Conservation (phyloP, 2,797 vertebrate species). For the Eleutherodactylus coqui region DNA sequence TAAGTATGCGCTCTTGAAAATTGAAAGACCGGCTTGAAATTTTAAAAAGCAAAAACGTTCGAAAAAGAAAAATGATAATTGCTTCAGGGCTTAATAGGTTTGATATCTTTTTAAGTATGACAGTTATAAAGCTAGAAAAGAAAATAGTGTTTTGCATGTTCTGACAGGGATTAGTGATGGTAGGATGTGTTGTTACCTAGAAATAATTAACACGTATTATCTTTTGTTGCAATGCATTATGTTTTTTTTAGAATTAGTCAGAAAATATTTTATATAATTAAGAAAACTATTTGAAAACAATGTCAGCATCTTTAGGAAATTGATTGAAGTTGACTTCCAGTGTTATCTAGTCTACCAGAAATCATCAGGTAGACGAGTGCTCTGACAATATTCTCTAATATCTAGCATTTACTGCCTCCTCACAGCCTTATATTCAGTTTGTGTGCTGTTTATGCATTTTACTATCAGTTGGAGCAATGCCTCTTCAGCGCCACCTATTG, state of each 20-base stretch:
- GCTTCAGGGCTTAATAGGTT: constrained; percentile 38
- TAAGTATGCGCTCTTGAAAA: constrained; percentile 44
- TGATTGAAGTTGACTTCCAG: constrained; percentile 29
- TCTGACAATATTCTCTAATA: constrained; percentile 12
- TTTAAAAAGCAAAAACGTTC: constrained; percentile 31
- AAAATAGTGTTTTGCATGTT: constrained; percentile 46
- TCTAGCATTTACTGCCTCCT: no score
- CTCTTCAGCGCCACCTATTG: no score
- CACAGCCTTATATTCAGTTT: no score
- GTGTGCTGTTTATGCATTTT: not conserved
- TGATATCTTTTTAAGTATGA: constrained; percentile 56
- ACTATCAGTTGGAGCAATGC: no score
- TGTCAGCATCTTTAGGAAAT: constrained; percentile 14
- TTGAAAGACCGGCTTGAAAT: constrained; percentile 33
- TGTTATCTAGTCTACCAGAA: constrained; percentile 22
- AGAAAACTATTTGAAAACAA: constrained; percentile 37
- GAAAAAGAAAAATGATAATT: constrained; percentile 49
- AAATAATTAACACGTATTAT: constrained; percentile 54
- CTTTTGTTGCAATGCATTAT: constrained; percentile 46
- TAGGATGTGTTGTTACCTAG: constrained; percentile 25
- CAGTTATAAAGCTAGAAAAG: constrained; percentile 36
- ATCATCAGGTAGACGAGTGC: constrained; percentile 6
- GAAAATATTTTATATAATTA: constrained; percentile 49
- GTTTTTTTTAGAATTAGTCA: constrained; percentile 41
- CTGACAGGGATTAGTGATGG: constrained; percentile 50